Base-by-base conservation (phyloP, 1,140 invertebrate genomes). In the Nylanderia fulva region DNA sequence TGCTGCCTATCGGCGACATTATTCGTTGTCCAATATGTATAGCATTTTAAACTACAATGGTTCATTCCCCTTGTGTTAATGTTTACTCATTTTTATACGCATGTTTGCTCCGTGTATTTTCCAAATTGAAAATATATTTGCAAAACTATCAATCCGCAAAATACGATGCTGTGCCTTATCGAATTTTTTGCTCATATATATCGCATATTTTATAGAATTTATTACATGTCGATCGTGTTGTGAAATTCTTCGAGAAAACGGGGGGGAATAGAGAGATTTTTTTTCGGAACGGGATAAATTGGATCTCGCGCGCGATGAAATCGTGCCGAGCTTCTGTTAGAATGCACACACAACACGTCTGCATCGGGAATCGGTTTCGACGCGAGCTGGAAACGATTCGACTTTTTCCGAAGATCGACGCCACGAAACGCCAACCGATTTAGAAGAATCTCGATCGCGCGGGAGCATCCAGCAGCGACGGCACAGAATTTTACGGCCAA, bases 401-500 rank as follows among this genome's bases (percentile, higher is more conserved):
- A 61, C 66, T 71, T 61, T 63, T 76, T 24, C 29, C 42, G 52
- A 45, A 82, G 66, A 82, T 72, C 77, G 52, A 82, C 75, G 33
- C 29, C 52, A 24, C 11, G 36, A 18, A 27, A 24, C 36, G 11
- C 21, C 77, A 29, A 80, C 64, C 64, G 77, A 87, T 74, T 71
- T 87, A 72, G 54, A 52, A 74, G 68, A 61, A 33, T 77, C 66
- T 42, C 64, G 72, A 86, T 85, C 74, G 29, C 64, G 36, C 36
- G 72, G 24, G 36, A 56, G 39, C 66, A 48, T 18, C 39, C 8
- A 45, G 56, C 64, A n/a, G n/a, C n/a, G n/a, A n/a, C n/a, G 27
- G 72, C 27, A 79, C 76, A 42, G 76, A 84, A 71, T 82, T 83
- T 83, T 83, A 86, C 69, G 58, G 63, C 27, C 60, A 83, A 45